These are phyloP conservation scores for Neosalanx taihuensis DNA, from an alignment of 2,797 vertebrate genomes.

Conservation along the genomic window DNA sequence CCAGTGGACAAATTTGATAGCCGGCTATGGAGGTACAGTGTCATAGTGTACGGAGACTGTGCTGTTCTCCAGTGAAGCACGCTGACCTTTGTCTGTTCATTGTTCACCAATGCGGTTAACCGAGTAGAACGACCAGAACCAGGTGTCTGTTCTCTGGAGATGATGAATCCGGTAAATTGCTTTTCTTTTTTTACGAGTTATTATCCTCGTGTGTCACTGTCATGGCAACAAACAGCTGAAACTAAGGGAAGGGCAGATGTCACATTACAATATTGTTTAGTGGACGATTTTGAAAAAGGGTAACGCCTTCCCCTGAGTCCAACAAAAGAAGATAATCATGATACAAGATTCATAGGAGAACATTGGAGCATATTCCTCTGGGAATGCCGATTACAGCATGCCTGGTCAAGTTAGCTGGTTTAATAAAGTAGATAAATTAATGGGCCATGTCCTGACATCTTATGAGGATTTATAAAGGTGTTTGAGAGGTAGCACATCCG, in stretches of 20 bases:
- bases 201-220: constrained; percentile 53
- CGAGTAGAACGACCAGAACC: constrained; percentile 18
- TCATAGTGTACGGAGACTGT: not conserved
- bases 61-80: constrained; percentile 3
- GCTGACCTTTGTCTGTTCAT: constrained; percentile 16
- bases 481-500: not conserved
- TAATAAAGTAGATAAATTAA: constrained; percentile 2
- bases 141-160: constrained; percentile 13
- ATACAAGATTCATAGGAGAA: not conserved
- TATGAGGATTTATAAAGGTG: not conserved
- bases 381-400: not conserved
- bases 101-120: constrained; percentile 19
- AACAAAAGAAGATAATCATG: not conserved
- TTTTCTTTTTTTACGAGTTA: constrained; percentile 34
- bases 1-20: not conserved
- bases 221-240: constrained; percentile 35
- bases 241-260: constrained; percentile 29
- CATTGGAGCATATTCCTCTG: not conserved
- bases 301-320: not conserved
- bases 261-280: constrained; percentile 34
- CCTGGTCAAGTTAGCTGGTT: not conserved
- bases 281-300: not conserved
- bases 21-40: not conserved
- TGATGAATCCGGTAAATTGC: constrained; percentile 28
- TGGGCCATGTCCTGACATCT: not conserved